Conservation (phyloP, 2,113 vertebrate species). For the Origma solitaria region DNA sequence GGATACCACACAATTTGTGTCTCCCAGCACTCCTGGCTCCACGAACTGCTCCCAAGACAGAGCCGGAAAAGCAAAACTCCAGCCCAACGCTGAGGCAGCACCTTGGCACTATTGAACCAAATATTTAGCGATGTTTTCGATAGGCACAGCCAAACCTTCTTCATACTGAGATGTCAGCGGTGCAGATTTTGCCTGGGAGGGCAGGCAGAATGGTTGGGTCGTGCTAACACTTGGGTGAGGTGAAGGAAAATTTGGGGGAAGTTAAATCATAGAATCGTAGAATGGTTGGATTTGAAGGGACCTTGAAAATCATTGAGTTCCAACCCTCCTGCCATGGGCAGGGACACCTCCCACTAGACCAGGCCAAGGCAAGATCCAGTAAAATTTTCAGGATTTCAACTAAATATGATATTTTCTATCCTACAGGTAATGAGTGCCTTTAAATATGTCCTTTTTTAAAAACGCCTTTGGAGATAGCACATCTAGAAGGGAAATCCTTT, state of each 20-base stretch:
- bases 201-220: rapidly evolving
- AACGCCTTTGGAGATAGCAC: background rate
- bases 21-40: background rate
- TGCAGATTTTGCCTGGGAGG: background rate
- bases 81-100: background rate
- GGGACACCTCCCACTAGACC: background rate
- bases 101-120: background rate
- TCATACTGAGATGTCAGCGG: background rate
- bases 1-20: background rate
- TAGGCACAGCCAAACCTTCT: background rate
- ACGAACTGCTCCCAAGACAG: background rate
- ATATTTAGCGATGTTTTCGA: background rate
- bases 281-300: background rate
- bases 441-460: too few species aligned
- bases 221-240: rapidly evolving
- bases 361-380: background rate
- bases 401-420: background rate
- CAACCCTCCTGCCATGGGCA: background rate
- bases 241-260: background rate
- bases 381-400: background rate
- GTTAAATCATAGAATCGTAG: rapidly evolving
- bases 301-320: background rate
- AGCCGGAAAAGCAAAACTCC: background rate
- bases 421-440: background rate
- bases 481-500: background rate